phyloP scores from a whole-genome alignment of 2,888 invertebrate genomes.

The Xanthorhoe designata region DNA sequence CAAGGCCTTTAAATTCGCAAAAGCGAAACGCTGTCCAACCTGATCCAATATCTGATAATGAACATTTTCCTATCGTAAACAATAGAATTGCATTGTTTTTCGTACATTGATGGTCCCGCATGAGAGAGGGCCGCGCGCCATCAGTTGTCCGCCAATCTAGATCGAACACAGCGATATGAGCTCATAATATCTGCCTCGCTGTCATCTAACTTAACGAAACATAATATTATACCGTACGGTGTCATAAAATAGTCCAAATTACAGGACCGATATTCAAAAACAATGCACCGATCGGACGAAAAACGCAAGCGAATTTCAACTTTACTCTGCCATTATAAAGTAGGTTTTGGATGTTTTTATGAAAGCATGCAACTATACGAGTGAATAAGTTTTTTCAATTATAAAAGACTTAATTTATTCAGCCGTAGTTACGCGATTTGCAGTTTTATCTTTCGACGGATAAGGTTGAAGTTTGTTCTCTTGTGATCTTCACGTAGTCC shows the following conservation, averaged over 20 bases:
- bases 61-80: constrained; percentile 37
- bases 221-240: constrained; percentile 71
- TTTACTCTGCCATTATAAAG: constrained; percentile 53
- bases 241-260: constrained; percentile 81
- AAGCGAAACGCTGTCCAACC: constrained; percentile 22
- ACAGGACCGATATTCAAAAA: constrained; percentile 79
- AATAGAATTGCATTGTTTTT: constrained; percentile 39
- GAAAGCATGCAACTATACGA: constrained; percentile 76
- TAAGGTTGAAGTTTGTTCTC: constrained; percentile 49
- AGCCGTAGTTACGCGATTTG: constrained; percentile 32
- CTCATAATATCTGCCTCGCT: constrained; percentile 59
- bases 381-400: constrained; percentile 81
- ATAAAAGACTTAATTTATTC: constrained; percentile 76
- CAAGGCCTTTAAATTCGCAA: constrained; percentile 23
- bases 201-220: constrained; percentile 67
- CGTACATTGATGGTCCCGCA: constrained; percentile 33
- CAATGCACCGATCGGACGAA: constrained; percentile 68
- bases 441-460: constrained; percentile 14
- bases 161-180: constrained; percentile 49
- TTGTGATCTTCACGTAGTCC: constrained; percentile 59
- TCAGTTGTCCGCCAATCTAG: constrained; percentile 46
- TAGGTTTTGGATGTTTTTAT: constrained; percentile 54
- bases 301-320: constrained; percentile 51
- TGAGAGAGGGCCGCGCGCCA: constrained; percentile 36
- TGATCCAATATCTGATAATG: constrained; percentile 39